Conservation (phyloP, 1,140 invertebrate genomes). For the Potamilus streckersoni region DNA sequence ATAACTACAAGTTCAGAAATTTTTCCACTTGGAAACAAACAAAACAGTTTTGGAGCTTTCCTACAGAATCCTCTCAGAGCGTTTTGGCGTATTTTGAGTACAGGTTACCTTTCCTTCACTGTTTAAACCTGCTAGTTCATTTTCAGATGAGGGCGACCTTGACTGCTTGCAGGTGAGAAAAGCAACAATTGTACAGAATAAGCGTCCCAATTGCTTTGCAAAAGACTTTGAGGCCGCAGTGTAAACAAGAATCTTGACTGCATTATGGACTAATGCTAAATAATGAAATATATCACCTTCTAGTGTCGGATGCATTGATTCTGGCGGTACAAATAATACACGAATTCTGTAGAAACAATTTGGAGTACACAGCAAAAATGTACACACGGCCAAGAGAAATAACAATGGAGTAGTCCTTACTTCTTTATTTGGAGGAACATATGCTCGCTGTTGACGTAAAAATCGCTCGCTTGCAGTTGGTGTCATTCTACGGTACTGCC, state of each 20-base stretch:
- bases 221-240: constrained; percentile 18
- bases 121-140: too few relatives aligned
- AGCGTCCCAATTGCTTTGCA: neutral
- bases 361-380: constrained; percentile 16
- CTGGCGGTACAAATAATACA: neutral
- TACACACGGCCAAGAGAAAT: constrained; percentile 7
- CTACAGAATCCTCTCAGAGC: too few relatives aligned
- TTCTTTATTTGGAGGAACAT: constrained; percentile 15
- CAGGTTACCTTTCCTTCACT: too few relatives aligned
- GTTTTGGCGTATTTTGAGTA: too few relatives aligned
- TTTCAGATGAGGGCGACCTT: too few relatives aligned
- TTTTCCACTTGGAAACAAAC: too few relatives aligned
- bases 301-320: neutral
- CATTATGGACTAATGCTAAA: constrained; percentile 26
- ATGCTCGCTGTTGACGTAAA: constrained; percentile 12
- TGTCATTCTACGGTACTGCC: constrained; percentile 8
- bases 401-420: constrained; percentile 29
- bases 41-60: too few relatives aligned
- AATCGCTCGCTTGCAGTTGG: constrained; percentile 10
- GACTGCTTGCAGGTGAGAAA: too few relatives aligned
- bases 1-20: too few relatives aligned
- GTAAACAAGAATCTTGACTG: constrained; percentile 23
- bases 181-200: neutral
- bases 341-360: constrained; percentile 12
- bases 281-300: constrained; percentile 17